These are phyloP conservation scores for Montipora sp. DNA, from an alignment of 64 coral and sea anemone genomes.

Conservation along the genomic window DNA sequence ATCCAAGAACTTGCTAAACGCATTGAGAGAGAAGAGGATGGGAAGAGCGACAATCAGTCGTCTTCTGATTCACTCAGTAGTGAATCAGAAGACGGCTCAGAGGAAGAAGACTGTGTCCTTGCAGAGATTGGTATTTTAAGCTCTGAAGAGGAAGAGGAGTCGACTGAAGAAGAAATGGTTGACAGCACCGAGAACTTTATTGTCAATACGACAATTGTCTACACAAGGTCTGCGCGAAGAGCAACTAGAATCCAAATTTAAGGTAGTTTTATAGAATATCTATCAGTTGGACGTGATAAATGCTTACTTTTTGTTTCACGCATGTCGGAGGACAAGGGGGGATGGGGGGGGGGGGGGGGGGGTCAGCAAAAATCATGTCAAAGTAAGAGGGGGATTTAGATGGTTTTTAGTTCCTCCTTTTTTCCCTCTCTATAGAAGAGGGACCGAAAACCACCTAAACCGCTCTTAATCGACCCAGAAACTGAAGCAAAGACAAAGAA, in stretches of 20 bases:
- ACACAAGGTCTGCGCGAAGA: slow-evolving; percentile 50
- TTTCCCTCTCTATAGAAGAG: too few species aligned
- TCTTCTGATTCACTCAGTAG: slow-evolving; percentile 41
- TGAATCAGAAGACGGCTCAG: not conserved
- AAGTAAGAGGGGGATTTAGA: too few species aligned
- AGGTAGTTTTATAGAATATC: not conserved
- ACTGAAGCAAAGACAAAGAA: too few species aligned
- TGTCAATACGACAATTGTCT: slow-evolving; percentile 64
- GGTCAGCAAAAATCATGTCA: too few species aligned
- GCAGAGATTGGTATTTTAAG: slow-evolving; percentile 62
- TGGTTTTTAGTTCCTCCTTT: too few species aligned
- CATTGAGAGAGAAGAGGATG: slow-evolving; percentile 64
- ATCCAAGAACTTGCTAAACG: slow-evolving; percentile 40
- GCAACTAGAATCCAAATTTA: slow-evolving; percentile 61
- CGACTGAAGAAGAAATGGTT: slow-evolving; percentile 54
- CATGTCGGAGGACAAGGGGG: too few species aligned
- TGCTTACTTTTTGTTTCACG: too few species aligned
- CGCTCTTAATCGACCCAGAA: too few species aligned
- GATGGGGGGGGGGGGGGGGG: too few species aligned
- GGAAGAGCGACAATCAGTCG: slow-evolving; percentile 63
- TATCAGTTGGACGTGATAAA: too few species aligned
- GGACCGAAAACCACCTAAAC: too few species aligned
- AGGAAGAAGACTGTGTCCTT: slow-evolving; percentile 68
- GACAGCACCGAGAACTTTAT: slow-evolving; percentile 53
- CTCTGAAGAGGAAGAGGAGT: slow-evolving; percentile 69